Conservation (phyloP, 2,113 vertebrate genomes). For the Thamnophis sirtalis region DNA sequence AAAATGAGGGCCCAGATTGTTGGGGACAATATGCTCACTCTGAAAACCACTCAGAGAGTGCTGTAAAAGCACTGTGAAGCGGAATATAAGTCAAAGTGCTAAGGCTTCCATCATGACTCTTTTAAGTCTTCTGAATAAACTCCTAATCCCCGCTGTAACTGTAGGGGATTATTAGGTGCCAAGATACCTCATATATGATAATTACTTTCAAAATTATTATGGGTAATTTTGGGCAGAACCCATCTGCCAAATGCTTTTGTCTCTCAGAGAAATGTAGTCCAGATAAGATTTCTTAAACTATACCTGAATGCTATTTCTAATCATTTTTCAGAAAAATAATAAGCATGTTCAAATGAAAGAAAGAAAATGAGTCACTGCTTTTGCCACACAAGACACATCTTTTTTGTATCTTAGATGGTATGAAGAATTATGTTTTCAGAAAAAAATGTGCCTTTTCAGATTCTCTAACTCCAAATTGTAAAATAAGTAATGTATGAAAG, state of each 20-base stretch:
- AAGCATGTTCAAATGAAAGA: not conserved
- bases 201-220: not conserved
- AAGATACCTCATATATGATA: not conserved
- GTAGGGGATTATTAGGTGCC: not conserved
- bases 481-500: slow-evolving; percentile 1
- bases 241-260: not conserved
- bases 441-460: not conserved
- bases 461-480: not conserved
- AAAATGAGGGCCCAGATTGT: no score
- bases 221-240: not conserved
- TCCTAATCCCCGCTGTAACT: not conserved
- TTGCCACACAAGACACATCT: not conserved
- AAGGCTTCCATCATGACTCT: not conserved
- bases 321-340: not conserved
- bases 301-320: not conserved
- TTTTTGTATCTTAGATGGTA: not conserved
- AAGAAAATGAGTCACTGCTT: not conserved
- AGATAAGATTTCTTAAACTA: not conserved
- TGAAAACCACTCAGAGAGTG: no score
- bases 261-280: not conserved
- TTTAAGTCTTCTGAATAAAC: not conserved
- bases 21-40: no score
- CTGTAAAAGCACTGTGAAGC: no score
- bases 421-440: not conserved
- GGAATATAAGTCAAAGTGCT: no score